Evolutionary conservation across 2,888 invertebrate species (phyloP).

Genomic region (Allolobophora icterica): DNA sequence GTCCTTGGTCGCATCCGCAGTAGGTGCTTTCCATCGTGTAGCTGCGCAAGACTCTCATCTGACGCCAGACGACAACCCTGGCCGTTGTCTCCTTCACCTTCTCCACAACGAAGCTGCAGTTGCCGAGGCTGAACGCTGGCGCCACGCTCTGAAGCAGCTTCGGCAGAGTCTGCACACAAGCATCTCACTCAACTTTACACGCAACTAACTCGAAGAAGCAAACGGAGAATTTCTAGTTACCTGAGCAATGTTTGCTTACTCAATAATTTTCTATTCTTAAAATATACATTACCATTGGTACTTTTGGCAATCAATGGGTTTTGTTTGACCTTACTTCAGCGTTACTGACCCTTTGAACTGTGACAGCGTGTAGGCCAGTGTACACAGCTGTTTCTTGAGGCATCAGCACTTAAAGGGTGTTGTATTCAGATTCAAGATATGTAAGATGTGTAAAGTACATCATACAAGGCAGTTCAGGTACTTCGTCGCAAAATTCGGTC

Average conservation of each 20-base stretch:
- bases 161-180: slow-evolving; percentile 72
- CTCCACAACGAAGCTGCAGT: slow-evolving; percentile 80
- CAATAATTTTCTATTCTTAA: background rate
- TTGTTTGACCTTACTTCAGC: too few relatives aligned
- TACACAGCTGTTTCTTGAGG: too few relatives aligned
- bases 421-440: too few relatives aligned
- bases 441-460: too few relatives aligned
- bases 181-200: background rate
- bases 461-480: too few relatives aligned
- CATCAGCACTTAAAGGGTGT: too few relatives aligned
- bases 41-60: slow-evolving; percentile 77
- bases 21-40: slow-evolving; percentile 88
- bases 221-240: background rate
- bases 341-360: too few relatives aligned
- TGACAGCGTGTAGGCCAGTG: too few relatives aligned
- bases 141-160: slow-evolving; percentile 76
- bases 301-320: too few relatives aligned
- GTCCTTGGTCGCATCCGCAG: slow-evolving; percentile 81
- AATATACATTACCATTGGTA: background rate
- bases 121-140: slow-evolving; percentile 76
- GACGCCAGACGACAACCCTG: slow-evolving; percentile 83
- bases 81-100: slow-evolving; percentile 82
- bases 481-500: too few relatives aligned
- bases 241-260: too few relatives aligned
- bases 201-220: slow-evolving; percentile 38